Evolutionary conservation across 2,113 vertebrate genomes (phyloP).

Genomic region (Pimephales promelas): DNA sequence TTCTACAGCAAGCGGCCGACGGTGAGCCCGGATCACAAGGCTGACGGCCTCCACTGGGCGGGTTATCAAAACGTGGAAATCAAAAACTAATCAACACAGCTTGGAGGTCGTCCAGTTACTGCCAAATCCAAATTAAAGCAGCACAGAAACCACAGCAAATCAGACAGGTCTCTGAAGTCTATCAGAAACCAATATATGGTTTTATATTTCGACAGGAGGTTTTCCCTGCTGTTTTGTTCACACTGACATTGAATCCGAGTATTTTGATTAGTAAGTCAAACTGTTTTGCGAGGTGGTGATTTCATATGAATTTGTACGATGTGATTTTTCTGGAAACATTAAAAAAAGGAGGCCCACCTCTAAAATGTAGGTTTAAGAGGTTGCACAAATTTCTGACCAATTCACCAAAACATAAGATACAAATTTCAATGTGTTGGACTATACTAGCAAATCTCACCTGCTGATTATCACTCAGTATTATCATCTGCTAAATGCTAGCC

Average conservation of each 20-base stretch:
- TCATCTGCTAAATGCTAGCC: too few relatives aligned
- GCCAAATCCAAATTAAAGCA: slow-evolving; percentile 29
- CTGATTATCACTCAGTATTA: too few relatives aligned
- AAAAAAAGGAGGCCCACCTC: neutral
- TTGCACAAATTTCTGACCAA: too few relatives aligned
- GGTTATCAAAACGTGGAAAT: slow-evolving; percentile 31
- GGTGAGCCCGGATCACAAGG: neutral
- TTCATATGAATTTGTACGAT: neutral
- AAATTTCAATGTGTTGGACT: too few relatives aligned
- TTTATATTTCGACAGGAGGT: neutral
- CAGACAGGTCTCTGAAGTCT: slow-evolving; percentile 36
- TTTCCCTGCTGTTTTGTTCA: neutral
- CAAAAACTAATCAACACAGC: slow-evolving; percentile 38
- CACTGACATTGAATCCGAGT: neutral
- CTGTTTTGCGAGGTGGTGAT: neutral
- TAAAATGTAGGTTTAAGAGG: too few relatives aligned
- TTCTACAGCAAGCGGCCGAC: neutral
- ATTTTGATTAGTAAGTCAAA: neutral
- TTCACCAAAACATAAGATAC: too few relatives aligned
- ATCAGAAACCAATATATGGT: neutral
- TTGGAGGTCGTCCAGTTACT: slow-evolving; percentile 34
- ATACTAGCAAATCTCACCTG: too few relatives aligned
- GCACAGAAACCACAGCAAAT: slow-evolving; percentile 33
- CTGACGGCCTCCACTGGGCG: slow-evolving; percentile 7
- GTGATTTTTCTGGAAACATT: neutral